phyloP scores from a whole-genome alignment of 2,113 vertebrate genomes.

The Tragelaphus buxtoni region DNA sequence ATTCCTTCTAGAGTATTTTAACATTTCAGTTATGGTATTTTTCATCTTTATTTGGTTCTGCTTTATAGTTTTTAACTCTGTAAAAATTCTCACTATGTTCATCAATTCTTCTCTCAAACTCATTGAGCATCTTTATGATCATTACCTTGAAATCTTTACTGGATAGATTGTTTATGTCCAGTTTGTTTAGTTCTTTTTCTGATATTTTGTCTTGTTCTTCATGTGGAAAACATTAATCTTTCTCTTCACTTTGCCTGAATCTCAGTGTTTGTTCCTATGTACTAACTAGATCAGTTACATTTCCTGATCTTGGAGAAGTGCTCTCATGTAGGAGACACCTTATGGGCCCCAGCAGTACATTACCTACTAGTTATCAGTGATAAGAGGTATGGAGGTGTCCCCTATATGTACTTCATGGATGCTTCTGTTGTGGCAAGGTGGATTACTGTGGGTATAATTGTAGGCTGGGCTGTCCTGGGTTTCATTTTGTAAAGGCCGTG shows the following conservation, averaged over 20 bases:
- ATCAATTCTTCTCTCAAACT: neutral
- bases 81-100: neutral
- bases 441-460: neutral
- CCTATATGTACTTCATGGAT: neutral
- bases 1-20: neutral
- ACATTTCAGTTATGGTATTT: neutral
- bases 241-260: neutral
- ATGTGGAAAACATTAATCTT: neutral
- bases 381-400: neutral
- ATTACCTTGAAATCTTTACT: neutral
- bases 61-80: neutral
- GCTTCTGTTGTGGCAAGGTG: neutral
- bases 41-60: neutral
- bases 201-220: neutral
- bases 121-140: neutral
- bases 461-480: neutral
- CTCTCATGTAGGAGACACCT: neutral
- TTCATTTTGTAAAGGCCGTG: neutral
- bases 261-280: neutral
- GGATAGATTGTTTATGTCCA: neutral
- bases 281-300: neutral
- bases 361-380: neutral
- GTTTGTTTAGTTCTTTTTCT: neutral
- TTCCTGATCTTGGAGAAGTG: neutral
- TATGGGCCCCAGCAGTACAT: neutral